Base-by-base conservation (phyloP, 2,113 vertebrate species). In the Oncorhynchus tshawytscha region DNA sequence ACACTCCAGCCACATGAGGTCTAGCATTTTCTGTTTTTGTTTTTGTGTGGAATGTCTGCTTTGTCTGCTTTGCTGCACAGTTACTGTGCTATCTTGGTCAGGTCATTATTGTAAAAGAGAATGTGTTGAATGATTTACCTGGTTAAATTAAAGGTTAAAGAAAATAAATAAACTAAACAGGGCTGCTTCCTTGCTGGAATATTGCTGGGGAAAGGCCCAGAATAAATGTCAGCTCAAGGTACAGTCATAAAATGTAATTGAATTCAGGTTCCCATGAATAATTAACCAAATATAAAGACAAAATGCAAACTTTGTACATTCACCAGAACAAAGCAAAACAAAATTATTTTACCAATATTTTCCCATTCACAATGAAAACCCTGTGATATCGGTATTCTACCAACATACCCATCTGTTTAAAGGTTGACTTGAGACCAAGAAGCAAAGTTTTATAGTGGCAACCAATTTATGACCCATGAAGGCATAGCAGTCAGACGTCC, bases 181-280 rank as follows among this genome's bases (percentile, higher is more conserved):
- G 34, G 1, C 39, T 45, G 39, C 39, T 45, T 45, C 7, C 54
- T 57, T 16, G 54, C 54, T 57, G 54, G 13, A 4, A 57, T 20
- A 20, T 57, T 20, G 16, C 15, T 6, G 13, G 54, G 54, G 16
- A 57, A 57, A 57, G 54, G 15, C 54, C 54, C 16, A 20, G 54
- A 4, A 15, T 20, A 15, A 20, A 20, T 57, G 5, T 5, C 51
- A 45, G 11, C 20, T 70, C 68, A 24, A 70, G 39, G 45, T 70
- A 39, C 1, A 2, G 48, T 39, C n/a, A 67, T 20, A 18, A 18
- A 16, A 57, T 68, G 48, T 1, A 18, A 12, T 4, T 81, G 62
- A 84, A 78, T 75, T 60, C 0, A 5, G 62, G 64, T 77, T 74
- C 71, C 79, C 74, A 71, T 67, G 4, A n/a, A 77, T 78, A 77